Conservation (phyloP, 2,888 invertebrate genomes). For the Volucella inanis region DNA sequence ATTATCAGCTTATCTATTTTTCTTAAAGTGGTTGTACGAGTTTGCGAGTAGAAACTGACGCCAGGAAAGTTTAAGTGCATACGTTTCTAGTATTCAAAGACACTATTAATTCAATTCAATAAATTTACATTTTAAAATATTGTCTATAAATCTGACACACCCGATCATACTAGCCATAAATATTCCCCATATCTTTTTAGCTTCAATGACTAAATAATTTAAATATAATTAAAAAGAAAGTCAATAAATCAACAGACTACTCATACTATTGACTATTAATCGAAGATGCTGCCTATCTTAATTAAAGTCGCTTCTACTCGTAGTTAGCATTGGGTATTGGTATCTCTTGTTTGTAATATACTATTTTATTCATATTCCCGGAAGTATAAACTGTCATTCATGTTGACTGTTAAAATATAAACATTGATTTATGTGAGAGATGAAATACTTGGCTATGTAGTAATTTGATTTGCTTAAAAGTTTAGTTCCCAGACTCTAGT, state of each 20-base stretch:
- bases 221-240: constrained; percentile 54
- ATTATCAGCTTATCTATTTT: too few relatives aligned
- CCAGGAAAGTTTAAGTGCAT: too few relatives aligned
- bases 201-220: constrained; percentile 23
- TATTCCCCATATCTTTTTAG: not conserved
- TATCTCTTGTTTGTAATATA: not conserved
- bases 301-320: too few relatives aligned
- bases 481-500: too few relatives aligned
- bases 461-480: too few relatives aligned
- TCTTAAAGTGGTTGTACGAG: too few relatives aligned
- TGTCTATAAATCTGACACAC: too few relatives aligned
- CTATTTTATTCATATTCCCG: not conserved
- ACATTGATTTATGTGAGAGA: constrained; percentile 11
- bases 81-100: too few relatives aligned
- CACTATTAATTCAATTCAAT: too few relatives aligned
- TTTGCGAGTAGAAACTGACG: too few relatives aligned
- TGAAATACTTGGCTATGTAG: not conserved
- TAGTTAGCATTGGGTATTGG: not conserved
- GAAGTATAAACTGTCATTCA: constrained; percentile 8
- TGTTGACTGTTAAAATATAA: not conserved
- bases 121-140: too few relatives aligned
- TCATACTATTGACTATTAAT: constrained; percentile 15
- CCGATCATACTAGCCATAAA: too few relatives aligned
- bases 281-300: not conserved
- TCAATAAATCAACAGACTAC: constrained; percentile 41